Percentiles rank a stretch among this genome's conserved stretches.
Evolutionary conservation across 2,888 invertebrate species (phyloP).

Genomic region (Eristalis arbustorum): DNA sequence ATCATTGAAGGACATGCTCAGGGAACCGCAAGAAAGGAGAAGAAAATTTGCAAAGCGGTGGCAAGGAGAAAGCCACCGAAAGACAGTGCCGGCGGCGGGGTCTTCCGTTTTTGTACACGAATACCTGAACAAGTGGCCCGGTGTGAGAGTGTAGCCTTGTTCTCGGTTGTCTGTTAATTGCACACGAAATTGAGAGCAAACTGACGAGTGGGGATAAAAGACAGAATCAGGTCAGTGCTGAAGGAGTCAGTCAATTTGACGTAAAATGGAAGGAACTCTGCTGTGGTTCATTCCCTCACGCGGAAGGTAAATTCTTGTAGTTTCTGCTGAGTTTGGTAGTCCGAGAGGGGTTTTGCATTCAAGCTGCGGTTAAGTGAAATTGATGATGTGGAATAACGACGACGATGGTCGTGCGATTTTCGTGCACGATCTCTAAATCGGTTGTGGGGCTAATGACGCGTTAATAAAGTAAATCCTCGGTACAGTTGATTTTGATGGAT

Average conservation of each 20-base stretch:
- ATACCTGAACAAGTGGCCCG: neutral
- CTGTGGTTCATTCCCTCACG: neutral
- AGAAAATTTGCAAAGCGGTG: neutral
- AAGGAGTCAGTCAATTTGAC: neutral
- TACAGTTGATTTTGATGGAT: no score
- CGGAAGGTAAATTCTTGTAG: neutral
- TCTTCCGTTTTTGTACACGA: neutral
- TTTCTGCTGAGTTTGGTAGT: neutral
- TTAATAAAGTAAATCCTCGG: no score
- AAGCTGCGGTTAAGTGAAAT: neutral
- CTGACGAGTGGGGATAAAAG: neutral
- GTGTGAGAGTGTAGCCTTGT: neutral
- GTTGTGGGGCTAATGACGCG: no score
- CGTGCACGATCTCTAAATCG: no score
- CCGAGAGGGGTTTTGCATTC: neutral
- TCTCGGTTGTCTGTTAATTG: neutral
- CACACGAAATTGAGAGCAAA: neutral
- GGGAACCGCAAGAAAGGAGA: slow-evolving; percentile 12
- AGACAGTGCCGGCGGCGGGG: neutral
- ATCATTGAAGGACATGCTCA: slow-evolving; percentile 9
- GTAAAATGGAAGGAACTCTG: neutral
- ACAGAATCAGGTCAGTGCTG: neutral
- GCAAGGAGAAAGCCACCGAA: slow-evolving; percentile 2
- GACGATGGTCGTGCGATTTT: no score
- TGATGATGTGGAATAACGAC: neutral